These are phyloP conservation scores for Thalassarche chlororhynchos DNA, from an alignment of 2,113 vertebrate species.

Conservation along the genomic window DNA sequence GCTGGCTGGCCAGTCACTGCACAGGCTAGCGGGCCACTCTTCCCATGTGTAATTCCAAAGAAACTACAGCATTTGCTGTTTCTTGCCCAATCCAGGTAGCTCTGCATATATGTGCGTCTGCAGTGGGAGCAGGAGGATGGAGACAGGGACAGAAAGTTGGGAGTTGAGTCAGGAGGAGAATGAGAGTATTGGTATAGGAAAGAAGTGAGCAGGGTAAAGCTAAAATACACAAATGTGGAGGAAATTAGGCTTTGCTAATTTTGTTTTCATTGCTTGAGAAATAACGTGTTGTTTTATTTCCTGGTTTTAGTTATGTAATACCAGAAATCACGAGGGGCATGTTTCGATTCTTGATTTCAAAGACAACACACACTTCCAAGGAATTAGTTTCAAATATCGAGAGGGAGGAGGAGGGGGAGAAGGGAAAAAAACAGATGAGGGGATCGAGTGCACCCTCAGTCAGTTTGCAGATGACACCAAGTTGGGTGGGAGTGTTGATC, in stretches of 20 bases:
- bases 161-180: background rate
- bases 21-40: background rate
- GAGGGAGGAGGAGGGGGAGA: background rate
- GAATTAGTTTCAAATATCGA: background rate
- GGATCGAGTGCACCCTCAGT: background rate
- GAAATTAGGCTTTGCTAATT: background rate
- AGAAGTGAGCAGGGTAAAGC: background rate
- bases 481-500: background rate
- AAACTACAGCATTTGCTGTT: background rate
- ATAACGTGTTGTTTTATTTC: background rate
- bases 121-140: background rate
- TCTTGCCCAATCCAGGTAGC: background rate
- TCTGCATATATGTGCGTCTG: background rate
- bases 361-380: background rate
- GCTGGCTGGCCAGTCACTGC: background rate
- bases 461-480: background rate
- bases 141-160: background rate
- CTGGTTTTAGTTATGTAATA: background rate
- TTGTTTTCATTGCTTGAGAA: background rate
- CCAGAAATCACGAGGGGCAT: background rate
- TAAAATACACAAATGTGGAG: background rate
- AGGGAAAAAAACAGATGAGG: background rate
- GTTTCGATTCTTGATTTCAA: constrained; percentile 26
- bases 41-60: background rate
- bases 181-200: background rate